A percentile compares a stretch with the other conserved stretches of the same genome.
Conservation (phyloP, 2,888 invertebrate species). For the Agelastica alni region DNA sequence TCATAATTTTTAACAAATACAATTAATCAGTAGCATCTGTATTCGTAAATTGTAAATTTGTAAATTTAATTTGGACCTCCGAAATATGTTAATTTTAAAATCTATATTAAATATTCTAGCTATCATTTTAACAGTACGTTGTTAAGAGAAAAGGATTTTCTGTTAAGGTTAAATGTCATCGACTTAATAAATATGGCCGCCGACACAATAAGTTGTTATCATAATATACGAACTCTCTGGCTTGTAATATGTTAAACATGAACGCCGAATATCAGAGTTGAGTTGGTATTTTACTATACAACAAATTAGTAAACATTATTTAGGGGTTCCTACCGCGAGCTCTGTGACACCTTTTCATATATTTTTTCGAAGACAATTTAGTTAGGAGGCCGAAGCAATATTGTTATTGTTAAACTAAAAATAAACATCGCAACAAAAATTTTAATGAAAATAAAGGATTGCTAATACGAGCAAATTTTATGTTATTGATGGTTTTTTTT, state of each 20-base stretch:
- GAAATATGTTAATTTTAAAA: too few species aligned
- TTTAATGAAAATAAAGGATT: too few species aligned
- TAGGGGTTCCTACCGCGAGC: constrained; percentile 16
- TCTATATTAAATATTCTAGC: too few species aligned
- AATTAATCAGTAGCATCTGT: too few species aligned
- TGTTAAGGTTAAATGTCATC: constrained; percentile 15
- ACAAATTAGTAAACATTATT: constrained; percentile 26
- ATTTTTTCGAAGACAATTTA: constrained; percentile 16
- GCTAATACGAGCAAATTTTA: too few species aligned
- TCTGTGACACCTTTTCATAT: constrained; percentile 28
- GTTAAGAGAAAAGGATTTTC: neutral
- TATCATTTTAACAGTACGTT: neutral
- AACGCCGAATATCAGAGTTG: constrained; percentile 10
- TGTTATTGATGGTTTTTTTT: too few species aligned
- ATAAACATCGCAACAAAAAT: too few species aligned
- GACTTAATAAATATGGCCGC: constrained; percentile 8
- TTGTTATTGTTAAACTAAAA: too few species aligned
- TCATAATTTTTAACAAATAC: too few species aligned
- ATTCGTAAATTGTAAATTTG: too few species aligned
- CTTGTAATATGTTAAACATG: constrained; percentile 5
- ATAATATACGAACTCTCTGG: neutral
- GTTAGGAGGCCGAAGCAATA: constrained; percentile 5
- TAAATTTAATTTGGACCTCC: too few species aligned
- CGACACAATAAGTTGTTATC: constrained; percentile 10
- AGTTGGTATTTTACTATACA: constrained; percentile 5